Evolutionary conservation across 2,797 vertebrate species (phyloP), one percentile per base, ranked within the genome.

Genomic region (Sarcophilus harrisii): DNA sequence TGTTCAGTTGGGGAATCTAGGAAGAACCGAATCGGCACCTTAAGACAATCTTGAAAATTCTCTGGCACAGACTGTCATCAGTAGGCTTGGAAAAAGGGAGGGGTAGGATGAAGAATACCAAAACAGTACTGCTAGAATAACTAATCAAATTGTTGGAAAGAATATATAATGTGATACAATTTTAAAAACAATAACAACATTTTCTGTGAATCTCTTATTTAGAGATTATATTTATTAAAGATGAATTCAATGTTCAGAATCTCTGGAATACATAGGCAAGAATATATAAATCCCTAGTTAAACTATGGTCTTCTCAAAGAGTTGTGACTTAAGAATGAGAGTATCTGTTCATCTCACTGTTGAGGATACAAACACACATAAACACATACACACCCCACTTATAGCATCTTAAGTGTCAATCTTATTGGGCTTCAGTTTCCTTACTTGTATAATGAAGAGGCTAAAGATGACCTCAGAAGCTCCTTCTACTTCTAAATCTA

Each of bases 1-100:
- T 91, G 73, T 96, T 96, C 97, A 96, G 95, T 94, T 91, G 95
- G 93, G 59, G 95, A 96, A 97, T 95, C 92, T 91, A 95, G 91
- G 93, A 81, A 90, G 52, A 38, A n/a, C 57, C 58, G 90, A 97
- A 96, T 95, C 94, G 87, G 93, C 73, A 94, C 95, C 91, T 95
- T 30, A 59, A 96, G 96, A 93, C 91, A 54, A 94, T 97, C 93
- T 93, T 91, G 93, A 96, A 96, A 96, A 95, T 57, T 94, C 94
- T 95, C 91, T 95, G 57, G 93, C 29, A 89, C 66, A 96, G 62
- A 94, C 59, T 32, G 24, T 73, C 21, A 57, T 91, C 59, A 91
- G 28, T 27, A 89, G 4, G 10, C 91, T n/a, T 92, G 97, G 60
- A 54, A 95, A 45, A 81, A 92, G 94, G 59, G 90, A 96, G 66